Conservation (phyloP, 2,113 vertebrate species). For the Bubo bubo region DNA sequence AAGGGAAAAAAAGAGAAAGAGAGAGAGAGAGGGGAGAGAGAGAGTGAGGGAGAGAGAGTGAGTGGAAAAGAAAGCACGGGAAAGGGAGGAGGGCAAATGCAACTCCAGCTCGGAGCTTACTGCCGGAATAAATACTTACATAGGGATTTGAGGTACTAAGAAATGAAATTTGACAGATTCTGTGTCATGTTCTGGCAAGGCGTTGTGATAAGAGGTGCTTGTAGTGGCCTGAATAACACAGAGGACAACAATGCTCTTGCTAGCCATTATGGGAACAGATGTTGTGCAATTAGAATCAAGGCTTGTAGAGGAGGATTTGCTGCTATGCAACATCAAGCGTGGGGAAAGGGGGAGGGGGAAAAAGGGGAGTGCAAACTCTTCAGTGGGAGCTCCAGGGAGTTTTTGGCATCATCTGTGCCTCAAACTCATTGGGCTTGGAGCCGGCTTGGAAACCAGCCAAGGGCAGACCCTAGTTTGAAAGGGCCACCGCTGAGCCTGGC, state of each 20-base stretch:
- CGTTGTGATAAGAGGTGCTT: slow-evolving; percentile 86
- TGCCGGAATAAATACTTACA: slow-evolving; percentile 86
- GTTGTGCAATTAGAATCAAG: slow-evolving; percentile 85
- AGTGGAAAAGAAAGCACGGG: slow-evolving; percentile 66
- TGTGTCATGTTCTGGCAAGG: slow-evolving; percentile 90
- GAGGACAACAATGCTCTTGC: slow-evolving; percentile 85
- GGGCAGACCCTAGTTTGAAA: slow-evolving; percentile 58
- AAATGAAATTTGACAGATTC: slow-evolving; percentile 91
- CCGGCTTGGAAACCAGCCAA: slow-evolving; percentile 66
- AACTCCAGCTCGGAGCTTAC: slow-evolving; percentile 79
- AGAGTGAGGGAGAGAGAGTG: slow-evolving; percentile 48
- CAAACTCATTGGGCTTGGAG: slow-evolving; percentile 63
- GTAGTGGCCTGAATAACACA: slow-evolving; percentile 87
- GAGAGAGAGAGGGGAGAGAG: slow-evolving; percentile 16
- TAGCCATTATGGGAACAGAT: slow-evolving; percentile 89
- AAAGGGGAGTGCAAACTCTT: slow-evolving; percentile 58
- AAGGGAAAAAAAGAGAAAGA: slow-evolving; percentile 78
- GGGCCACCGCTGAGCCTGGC: background rate
- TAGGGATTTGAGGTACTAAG: slow-evolving; percentile 89
- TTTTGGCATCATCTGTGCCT: slow-evolving; percentile 73
- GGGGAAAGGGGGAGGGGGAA: background rate
- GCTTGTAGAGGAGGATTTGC: slow-evolving; percentile 80
- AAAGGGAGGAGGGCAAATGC: slow-evolving; percentile 78
- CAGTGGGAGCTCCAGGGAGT: slow-evolving; percentile 68
- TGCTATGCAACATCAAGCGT: slow-evolving; percentile 76